Evolutionary conservation across 1,140 invertebrate species (phyloP), one percentile per base, ranked within the genome.

Genomic region (Prorops nasuta): DNA sequence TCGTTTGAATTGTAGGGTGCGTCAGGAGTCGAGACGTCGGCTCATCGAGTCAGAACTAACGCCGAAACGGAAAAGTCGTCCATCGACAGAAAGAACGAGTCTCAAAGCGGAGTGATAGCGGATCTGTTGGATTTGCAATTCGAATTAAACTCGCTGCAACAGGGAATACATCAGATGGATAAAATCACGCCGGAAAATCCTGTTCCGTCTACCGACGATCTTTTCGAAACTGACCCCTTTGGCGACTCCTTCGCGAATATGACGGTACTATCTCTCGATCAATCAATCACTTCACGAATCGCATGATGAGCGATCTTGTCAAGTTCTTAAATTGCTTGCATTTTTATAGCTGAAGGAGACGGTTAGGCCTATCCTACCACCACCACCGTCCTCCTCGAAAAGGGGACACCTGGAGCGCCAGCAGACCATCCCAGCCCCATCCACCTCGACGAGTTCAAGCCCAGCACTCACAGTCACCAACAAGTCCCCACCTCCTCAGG

Each of bases 71-170:
- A 72, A 18, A 75, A 70, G 53, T 47, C 64, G 34, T 35, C 44
- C 41, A n/a, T n/a, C n/a, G 69, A 70, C 17, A 68, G 67, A 63
- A 73, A 75, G 55, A 64, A 69, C 44, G 74, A 74, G 39, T 55
- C 62, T 10, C 72, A 71, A 47, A 72, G 63, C 40, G 72, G 72
- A 18, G 77, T 79, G n/a, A 81, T 84, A 49, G 91, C 90, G 1
- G 92, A 96, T 78, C 78, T 98, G 50, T 85, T 98, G 15, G 94
- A 97, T 78, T 78, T 98, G 49, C 93, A 98, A 72, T 89, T 92
- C 68, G 94, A 97, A 79, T 78, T 97, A 44, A 91, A 88, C 57
- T 92, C 88, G 41, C 81, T 98, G 56, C 87, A 96, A 71, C 85
- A 93, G 59, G 91, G 91, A 4, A 86, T 94, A 47, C 86, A 88